Evolutionary conservation across 2,888 invertebrate species (phyloP).

Genomic region (Prosopocoilus inquinatus): DNA sequence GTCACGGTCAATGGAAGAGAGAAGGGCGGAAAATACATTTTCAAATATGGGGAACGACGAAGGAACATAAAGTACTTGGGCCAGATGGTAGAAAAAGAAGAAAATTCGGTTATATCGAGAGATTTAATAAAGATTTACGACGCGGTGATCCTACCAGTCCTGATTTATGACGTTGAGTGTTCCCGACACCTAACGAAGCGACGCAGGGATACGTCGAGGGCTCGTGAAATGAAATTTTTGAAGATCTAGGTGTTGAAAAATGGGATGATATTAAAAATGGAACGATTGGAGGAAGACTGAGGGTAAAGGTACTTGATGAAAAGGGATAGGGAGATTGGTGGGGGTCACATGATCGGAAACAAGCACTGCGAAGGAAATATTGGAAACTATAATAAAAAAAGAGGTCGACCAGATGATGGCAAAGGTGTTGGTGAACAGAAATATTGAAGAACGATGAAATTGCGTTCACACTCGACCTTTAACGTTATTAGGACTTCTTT

Average conservation of each 20-base stretch:
- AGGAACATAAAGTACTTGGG: constrained; percentile 4
- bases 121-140: not conserved
- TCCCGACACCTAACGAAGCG: not conserved
- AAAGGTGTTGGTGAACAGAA: no score
- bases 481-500: no score
- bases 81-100: not conserved
- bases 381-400: no score
- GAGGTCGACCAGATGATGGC: no score
- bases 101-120: not conserved
- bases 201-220: not conserved
- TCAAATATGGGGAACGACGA: not conserved
- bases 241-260: not conserved
- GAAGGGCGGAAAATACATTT: not conserved
- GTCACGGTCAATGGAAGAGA: no score
- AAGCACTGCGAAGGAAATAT: not conserved
- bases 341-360: not conserved
- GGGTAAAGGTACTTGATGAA: not conserved
- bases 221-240: not conserved
- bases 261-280: not conserved
- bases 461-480: no score
- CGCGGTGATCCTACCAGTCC: not conserved
- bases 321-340: not conserved
- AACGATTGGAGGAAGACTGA: not conserved
- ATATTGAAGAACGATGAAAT: no score
- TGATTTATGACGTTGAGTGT: not conserved